Evolutionary conservation across 1,140 invertebrate genomes (phyloP).

Genomic region (Sinonovacula constricta): DNA sequence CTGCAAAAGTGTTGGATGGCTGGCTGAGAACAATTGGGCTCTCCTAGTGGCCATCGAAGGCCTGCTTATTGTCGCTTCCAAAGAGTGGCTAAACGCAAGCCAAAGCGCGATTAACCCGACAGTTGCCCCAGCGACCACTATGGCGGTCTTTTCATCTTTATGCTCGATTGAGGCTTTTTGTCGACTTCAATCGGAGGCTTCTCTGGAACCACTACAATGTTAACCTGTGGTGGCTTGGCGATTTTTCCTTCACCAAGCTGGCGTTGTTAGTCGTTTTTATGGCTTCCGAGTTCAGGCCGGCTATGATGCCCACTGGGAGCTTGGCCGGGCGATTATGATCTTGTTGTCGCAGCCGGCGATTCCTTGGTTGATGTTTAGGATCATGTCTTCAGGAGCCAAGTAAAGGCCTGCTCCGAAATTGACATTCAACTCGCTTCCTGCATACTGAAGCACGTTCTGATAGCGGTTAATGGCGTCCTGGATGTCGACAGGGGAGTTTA

Average conservation of each 20-base stretch:
- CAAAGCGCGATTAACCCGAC: background rate
- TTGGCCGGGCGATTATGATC: background rate
- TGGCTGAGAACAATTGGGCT: background rate
- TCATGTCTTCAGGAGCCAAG: constrained; percentile 27
- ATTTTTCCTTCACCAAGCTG: background rate
- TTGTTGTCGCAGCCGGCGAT: constrained; percentile 28
- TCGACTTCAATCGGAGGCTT: background rate
- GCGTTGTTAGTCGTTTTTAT: no score
- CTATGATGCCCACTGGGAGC: background rate
- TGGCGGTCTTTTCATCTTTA: background rate
- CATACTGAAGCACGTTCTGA: background rate
- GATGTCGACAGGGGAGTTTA: background rate
- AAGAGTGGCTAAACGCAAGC: no score
- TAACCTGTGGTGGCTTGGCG: background rate
- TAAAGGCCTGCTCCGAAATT: constrained; percentile 20
- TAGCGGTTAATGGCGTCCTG: background rate
- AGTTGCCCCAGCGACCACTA: background rate
- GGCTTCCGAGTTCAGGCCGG: background rate
- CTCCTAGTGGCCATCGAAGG: background rate
- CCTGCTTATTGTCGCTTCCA: constrained; percentile 3
- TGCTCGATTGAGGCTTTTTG: no score
- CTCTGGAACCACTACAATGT: background rate
- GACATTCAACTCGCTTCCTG: background rate
- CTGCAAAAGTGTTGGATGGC: constrained; percentile 15
- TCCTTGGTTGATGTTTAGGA: constrained; percentile 1